These are phyloP conservation scores for Spodoptera picta DNA, from an alignment of 2,888 invertebrate species.

Conservation along the genomic window DNA sequence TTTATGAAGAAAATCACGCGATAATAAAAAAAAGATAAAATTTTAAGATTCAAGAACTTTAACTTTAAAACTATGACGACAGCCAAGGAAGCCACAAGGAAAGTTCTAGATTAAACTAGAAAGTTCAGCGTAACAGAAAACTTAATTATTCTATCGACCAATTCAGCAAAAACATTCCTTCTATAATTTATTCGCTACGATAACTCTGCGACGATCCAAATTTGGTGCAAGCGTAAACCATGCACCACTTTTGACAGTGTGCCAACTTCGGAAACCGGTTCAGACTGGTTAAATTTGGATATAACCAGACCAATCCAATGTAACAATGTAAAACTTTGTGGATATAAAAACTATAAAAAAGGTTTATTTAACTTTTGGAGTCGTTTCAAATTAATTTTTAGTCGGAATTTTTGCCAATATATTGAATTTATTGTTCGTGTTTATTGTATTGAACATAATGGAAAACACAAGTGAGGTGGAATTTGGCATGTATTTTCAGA, in stretches of 20 bases:
- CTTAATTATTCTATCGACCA: slow-evolving; percentile 40
- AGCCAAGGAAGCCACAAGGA: slow-evolving; percentile 15
- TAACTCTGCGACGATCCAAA: slow-evolving; percentile 55
- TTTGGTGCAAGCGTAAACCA: slow-evolving; percentile 53
- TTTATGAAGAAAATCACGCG: background rate
- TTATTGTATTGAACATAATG: slow-evolving; percentile 31
- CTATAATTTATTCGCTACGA: slow-evolving; percentile 50
- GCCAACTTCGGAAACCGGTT: slow-evolving; percentile 72
- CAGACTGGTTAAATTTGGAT: slow-evolving; percentile 68
- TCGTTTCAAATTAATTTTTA: slow-evolving; percentile 56
- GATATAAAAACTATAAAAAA: slow-evolving; percentile 54
- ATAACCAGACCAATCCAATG: slow-evolving; percentile 63
- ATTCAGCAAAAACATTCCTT: slow-evolving; percentile 54
- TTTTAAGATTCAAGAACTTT: slow-evolving; percentile 4
- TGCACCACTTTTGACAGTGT: slow-evolving; percentile 69
- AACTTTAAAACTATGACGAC: slow-evolving; percentile 20
- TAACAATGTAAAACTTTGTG: slow-evolving; percentile 57
- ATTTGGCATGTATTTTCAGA: slow-evolving; percentile 4
- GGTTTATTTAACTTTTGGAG: slow-evolving; percentile 59
- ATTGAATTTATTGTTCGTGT: slow-evolving; percentile 38
- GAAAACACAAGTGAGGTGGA: slow-evolving; percentile 21
- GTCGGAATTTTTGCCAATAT: slow-evolving; percentile 46
- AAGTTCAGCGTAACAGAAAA: slow-evolving; percentile 33
- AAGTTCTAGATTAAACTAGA: slow-evolving; percentile 29
- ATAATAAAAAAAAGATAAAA: slow-evolving; percentile 17